Conservation (phyloP, 2,797 vertebrate species). For the Enteromius trimaculatus region DNA sequence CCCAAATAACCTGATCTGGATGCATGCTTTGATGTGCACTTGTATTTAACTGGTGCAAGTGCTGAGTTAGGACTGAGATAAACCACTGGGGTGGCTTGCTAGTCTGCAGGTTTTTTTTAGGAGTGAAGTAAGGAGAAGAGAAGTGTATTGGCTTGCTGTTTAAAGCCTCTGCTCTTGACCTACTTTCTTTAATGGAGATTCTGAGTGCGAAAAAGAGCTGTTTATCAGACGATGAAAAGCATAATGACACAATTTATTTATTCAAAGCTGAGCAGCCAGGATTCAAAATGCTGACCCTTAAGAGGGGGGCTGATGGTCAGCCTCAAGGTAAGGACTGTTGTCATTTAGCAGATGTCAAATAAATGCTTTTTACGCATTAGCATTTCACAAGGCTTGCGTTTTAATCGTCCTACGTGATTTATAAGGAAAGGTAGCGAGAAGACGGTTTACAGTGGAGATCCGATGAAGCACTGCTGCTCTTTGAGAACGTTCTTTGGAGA, state of each 20-base stretch:
- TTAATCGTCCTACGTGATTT: slow-evolving; percentile 4
- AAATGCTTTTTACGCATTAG: slow-evolving; percentile 33
- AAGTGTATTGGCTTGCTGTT: slow-evolving; percentile 70
- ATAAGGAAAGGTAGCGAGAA: background rate
- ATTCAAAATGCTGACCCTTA: slow-evolving; percentile 58
- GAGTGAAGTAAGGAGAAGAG: slow-evolving; percentile 60
- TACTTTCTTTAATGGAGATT: slow-evolving; percentile 75
- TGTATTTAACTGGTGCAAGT: slow-evolving; percentile 67
- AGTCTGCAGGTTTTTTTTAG: slow-evolving; percentile 59
- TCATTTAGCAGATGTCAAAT: slow-evolving; percentile 44
- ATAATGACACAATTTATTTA: slow-evolving; percentile 73
- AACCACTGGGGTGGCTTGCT: slow-evolving; percentile 67
- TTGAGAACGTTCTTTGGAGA: background rate
- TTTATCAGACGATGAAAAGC: slow-evolving; percentile 74
- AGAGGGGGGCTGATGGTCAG: slow-evolving; percentile 36
- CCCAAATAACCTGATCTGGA: slow-evolving; percentile 65
- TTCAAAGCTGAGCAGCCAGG: slow-evolving; percentile 64
- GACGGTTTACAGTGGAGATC: background rate
- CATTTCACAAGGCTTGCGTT: background rate
- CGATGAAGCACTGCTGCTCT: background rate
- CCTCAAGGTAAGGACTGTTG: slow-evolving; percentile 19
- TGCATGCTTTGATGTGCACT: slow-evolving; percentile 70
- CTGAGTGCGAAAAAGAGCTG: slow-evolving; percentile 65
- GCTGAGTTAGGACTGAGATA: slow-evolving; percentile 65
- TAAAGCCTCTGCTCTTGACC: slow-evolving; percentile 74